A percentile compares a stretch with the other conserved stretches of the same genome.
phyloP scores from a whole-genome alignment of 2,113 vertebrate species.

The Rhinoderma darwinii region DNA sequence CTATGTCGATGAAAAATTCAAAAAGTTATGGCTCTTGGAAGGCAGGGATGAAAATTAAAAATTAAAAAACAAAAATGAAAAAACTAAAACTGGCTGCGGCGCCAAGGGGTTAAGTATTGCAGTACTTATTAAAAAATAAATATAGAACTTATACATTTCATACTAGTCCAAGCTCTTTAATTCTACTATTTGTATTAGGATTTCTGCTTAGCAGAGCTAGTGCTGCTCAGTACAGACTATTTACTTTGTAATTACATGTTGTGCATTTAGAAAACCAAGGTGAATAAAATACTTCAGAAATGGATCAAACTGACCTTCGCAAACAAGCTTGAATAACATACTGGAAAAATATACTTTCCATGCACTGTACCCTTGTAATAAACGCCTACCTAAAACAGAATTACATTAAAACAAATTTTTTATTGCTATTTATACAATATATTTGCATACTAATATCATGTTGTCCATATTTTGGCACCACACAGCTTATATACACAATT shows the following conservation, averaged over 20 bases:
- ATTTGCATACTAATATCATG: neutral
- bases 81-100: too few relatives aligned
- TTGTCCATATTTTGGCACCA: neutral
- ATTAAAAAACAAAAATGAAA: too few relatives aligned
- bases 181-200: neutral
- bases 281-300: constrained; percentile 36
- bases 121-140: neutral
- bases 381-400: neutral
- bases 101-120: too few relatives aligned
- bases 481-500: neutral
- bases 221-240: neutral
- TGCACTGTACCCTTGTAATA: neutral
- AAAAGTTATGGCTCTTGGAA: too few relatives aligned
- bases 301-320: neutral
- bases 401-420: neutral
- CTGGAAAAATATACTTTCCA: neutral
- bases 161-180: neutral
- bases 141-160: neutral
- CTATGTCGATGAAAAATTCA: too few relatives aligned
- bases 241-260: constrained; percentile 35
- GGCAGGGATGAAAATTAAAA: too few relatives aligned
- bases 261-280: constrained; percentile 1
- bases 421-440: neutral
- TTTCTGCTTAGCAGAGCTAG: neutral
- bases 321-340: constrained; percentile 23